phyloP scores from a whole-genome alignment of 2,797 vertebrate species.

The Micrastur ruficollis region DNA sequence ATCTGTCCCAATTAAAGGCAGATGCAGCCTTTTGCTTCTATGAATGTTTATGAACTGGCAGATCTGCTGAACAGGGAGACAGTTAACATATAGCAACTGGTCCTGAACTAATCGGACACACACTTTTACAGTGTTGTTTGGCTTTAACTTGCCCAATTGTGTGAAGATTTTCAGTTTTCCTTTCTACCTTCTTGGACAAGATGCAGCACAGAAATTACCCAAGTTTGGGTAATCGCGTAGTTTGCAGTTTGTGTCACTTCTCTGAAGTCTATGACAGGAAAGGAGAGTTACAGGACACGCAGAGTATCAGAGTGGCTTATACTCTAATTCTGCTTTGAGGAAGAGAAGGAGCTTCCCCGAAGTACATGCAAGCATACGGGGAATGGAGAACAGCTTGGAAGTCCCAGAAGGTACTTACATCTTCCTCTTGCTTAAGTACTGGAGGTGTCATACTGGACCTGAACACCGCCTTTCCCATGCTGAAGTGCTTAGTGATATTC shows the following conservation, averaged over 20 bases:
- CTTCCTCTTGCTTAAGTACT: neutral
- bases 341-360: neutral
- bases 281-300: neutral
- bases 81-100: neutral
- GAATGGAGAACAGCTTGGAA: neutral
- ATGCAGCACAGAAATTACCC: neutral
- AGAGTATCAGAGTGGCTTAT: neutral
- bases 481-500: neutral
- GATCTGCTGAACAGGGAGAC: neutral
- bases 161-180: neutral
- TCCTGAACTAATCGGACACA: neutral
- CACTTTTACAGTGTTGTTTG: neutral
- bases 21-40: constrained; percentile 28
- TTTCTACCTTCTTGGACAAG: neutral
- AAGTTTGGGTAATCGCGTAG: neutral
- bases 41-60: neutral
- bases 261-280: neutral
- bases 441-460: fast-evolving
- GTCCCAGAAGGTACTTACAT: neutral
- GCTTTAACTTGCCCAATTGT: neutral
- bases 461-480: fast-evolving
- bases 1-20: constrained; percentile 41
- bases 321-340: neutral
- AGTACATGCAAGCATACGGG: neutral
- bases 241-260: neutral